These are phyloP conservation scores for Cercopithecus hamlyni DNA, from an alignment of 2,797 vertebrate species.

Conservation along the genomic window DNA sequence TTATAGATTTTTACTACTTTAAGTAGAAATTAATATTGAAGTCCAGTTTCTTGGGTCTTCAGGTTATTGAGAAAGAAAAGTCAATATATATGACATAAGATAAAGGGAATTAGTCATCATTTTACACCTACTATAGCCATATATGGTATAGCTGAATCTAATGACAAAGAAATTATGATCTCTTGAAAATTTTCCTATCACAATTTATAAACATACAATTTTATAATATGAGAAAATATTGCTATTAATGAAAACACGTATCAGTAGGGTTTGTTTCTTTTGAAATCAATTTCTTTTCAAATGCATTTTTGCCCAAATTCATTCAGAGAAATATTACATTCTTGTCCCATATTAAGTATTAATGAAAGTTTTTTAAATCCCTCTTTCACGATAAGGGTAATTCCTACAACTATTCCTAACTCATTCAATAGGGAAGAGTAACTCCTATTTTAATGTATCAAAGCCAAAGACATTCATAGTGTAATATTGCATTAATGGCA, in stretches of 20 bases:
- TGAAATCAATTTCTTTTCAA: neutral
- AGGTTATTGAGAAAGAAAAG: neutral
- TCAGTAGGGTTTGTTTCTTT: neutral
- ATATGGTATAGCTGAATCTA: neutral
- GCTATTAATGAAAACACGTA: neutral
- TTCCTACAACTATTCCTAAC: neutral
- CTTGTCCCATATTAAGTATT: neutral
- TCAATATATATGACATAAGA: neutral
- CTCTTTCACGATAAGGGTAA: neutral
- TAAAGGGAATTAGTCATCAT: neutral
- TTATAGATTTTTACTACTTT: neutral
- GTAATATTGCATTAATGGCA: neutral
- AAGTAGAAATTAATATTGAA: neutral
- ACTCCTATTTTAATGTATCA: neutral
- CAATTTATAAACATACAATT: neutral
- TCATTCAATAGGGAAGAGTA: neutral
- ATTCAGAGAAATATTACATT: neutral
- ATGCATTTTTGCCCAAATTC: neutral
- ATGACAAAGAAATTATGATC: neutral
- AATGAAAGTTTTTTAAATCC: neutral
- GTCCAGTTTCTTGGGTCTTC: neutral
- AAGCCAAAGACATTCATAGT: neutral
- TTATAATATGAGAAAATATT: neutral
- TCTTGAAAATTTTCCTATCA: neutral
- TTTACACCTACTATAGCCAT: neutral